phyloP scores from a whole-genome alignment of 2,888 invertebrate species.

The Drosophila mimica region DNA sequence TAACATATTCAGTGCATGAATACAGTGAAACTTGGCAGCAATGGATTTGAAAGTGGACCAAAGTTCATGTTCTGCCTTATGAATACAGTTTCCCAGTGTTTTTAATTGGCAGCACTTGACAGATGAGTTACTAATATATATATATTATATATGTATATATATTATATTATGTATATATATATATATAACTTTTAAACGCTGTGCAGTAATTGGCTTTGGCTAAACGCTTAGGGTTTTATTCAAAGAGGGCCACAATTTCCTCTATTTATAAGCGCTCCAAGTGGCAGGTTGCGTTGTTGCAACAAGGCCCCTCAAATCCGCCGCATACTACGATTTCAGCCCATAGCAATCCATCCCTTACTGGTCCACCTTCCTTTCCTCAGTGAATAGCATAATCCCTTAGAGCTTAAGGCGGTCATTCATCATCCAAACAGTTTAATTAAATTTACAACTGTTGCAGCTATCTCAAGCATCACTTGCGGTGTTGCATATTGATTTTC shows the following conservation, averaged over 20 bases:
- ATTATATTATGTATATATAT: no score
- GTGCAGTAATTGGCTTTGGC: not conserved
- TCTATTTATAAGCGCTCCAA: not conserved
- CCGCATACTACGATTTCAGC: not conserved
- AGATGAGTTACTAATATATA: not conserved
- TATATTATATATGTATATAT: not conserved
- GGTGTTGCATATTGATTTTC: not conserved
- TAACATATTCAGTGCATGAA: not conserved
- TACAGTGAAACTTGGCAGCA: constrained; percentile 8
- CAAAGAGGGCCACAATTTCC: not conserved
- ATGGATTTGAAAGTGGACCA: constrained; percentile 43
- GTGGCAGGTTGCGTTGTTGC: not conserved
- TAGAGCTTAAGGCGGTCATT: not conserved
- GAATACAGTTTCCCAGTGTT: constrained; percentile 29
- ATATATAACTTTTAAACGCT: not conserved
- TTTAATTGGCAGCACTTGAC: not conserved
- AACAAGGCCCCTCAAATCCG: not conserved
- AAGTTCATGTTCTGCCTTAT: constrained; percentile 50
- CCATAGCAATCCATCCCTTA: not conserved
- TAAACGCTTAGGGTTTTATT: not conserved
- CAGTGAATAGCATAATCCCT: not conserved
- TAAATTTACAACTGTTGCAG: constrained; percentile 1
- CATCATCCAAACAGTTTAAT: not conserved
- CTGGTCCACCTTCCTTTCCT: not conserved
- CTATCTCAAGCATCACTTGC: not conserved